A percentile compares a stretch with the other conserved stretches of the same genome.
Conservation (phyloP, 1,140 invertebrate genomes). For the Physella acuta region DNA sequence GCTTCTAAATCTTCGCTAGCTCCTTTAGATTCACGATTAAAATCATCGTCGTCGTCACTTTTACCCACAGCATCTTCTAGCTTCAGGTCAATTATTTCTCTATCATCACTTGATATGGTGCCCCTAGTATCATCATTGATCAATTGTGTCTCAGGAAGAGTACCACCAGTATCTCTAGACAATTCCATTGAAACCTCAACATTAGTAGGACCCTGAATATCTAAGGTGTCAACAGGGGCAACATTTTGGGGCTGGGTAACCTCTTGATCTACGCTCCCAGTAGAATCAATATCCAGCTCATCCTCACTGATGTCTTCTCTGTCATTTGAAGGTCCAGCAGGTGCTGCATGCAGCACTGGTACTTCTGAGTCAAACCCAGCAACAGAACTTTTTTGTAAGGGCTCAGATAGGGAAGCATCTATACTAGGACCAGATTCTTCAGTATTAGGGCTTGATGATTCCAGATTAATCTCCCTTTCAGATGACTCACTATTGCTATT, state of each 20-base stretch:
- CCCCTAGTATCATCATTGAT: not conserved
- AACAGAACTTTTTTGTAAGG: not conserved
- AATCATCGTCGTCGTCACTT: slow-evolving; percentile 11
- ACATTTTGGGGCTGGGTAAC: not conserved
- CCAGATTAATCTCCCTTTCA: slow-evolving; percentile 5
- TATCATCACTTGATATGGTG: slow-evolving; percentile 8
- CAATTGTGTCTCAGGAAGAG: not conserved
- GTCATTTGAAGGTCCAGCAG: slow-evolving; percentile 19
- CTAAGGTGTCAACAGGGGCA: not conserved
- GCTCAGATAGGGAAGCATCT: too few species aligned
- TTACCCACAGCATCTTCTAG: slow-evolving; percentile 15
- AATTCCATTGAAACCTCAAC: not conserved
- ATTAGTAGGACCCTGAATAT: not conserved
- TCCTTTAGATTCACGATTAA: not conserved
- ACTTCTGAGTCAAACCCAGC: too few species aligned
- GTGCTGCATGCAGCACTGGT: not conserved
- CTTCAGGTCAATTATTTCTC: slow-evolving; percentile 17
- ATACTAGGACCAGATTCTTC: not conserved
- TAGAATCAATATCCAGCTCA: slow-evolving; percentile 16
- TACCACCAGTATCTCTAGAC: not conserved
- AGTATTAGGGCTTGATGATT: slow-evolving; percentile 1
- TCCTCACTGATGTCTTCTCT: slow-evolving; percentile 27
- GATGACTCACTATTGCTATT: slow-evolving; percentile 6
- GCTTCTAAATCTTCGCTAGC: slow-evolving; percentile 22
- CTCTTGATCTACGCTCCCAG: slow-evolving; percentile 9